phyloP scores from a whole-genome alignment of 2,113 vertebrate species.

The Psephotus haematonotus region DNA sequence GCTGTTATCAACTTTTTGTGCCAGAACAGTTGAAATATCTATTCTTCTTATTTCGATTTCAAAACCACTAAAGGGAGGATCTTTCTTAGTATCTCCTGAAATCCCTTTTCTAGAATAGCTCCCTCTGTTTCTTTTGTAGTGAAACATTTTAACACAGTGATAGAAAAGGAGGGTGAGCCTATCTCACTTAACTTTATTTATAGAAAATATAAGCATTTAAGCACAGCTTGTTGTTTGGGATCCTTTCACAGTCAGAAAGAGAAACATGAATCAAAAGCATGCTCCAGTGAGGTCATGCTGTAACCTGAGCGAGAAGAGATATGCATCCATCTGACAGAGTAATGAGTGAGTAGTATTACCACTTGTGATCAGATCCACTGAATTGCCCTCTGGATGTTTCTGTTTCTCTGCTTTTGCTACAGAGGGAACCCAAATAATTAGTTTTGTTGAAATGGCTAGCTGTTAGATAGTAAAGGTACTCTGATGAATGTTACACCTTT shows the following conservation, averaged over 20 bases:
- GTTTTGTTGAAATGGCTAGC: neutral
- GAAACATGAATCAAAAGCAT: neutral
- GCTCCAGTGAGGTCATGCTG: neutral
- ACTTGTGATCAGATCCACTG: neutral
- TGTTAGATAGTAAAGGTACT: neutral
- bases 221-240: neutral
- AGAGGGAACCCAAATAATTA: neutral
- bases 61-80: constrained; percentile 17
- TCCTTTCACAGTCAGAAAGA: neutral
- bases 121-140: neutral
- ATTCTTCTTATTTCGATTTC: constrained; percentile 29
- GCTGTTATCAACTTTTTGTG: constrained; percentile 41
- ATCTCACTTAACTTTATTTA: neutral
- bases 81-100: constrained; percentile 19
- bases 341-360: neutral
- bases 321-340: neutral
- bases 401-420: neutral
- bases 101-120: neutral
- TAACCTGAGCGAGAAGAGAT: neutral
- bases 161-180: neutral
- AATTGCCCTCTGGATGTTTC: neutral
- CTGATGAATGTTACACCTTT: neutral
- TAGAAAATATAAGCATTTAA: neutral
- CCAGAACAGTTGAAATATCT: constrained; percentile 31
- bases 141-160: neutral